Base-by-base conservation (phyloP, 2,113 vertebrate genomes). In the Aspiorhynchus laticeps region DNA sequence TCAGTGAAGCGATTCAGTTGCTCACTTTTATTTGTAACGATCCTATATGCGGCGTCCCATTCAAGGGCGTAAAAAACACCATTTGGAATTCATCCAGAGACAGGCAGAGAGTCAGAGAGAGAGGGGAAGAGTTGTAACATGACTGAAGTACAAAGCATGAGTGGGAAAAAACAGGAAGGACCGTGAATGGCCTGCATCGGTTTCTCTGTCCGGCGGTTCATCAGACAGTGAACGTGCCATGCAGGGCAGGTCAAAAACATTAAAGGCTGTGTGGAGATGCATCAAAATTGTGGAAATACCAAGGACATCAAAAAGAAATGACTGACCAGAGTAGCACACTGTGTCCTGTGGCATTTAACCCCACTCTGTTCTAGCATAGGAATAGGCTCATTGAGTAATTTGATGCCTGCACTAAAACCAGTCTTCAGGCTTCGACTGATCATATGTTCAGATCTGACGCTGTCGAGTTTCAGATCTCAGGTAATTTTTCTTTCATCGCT, bases 161-260 rank as follows among this genome's bases (percentile, higher is more conserved):
- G 87, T 74, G 78, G 81, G 15, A 51, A 48, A 61, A 85, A 67
- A 38, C 33, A 28, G 38, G n/a, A 77, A 48, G 65, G 6, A 59
- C 59, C 1, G 53, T 14, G 26, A 59, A 33, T 4, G 43, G 43
- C 14, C 41, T 78, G 38, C 41, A 46, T 78, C 75, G 51, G 41
- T 73, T 10, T 73, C 19, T 31, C 67, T 61, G 67, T 19, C 31
- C 11, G 7, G 67, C 4, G 15, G 87, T 85, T 85, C 21, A 87
- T 88, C 90, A 90, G 81, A 88, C 61, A 59, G 61, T 56, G 85
- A 80, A 53, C 74, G 21, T 67, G 43, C 79, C 69, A 24, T 80
- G 43, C 63, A 86, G 86, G 89, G 43, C 63, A 86, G 86, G 89
- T 83, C 36, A 36, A 36, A 7, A 71, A 71, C 67, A 71, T 36